Percentiles rank a stretch among this genome's conserved stretches.
phyloP scores from a whole-genome alignment of 2,113 vertebrate species.

The Atlantisia rogersi region DNA sequence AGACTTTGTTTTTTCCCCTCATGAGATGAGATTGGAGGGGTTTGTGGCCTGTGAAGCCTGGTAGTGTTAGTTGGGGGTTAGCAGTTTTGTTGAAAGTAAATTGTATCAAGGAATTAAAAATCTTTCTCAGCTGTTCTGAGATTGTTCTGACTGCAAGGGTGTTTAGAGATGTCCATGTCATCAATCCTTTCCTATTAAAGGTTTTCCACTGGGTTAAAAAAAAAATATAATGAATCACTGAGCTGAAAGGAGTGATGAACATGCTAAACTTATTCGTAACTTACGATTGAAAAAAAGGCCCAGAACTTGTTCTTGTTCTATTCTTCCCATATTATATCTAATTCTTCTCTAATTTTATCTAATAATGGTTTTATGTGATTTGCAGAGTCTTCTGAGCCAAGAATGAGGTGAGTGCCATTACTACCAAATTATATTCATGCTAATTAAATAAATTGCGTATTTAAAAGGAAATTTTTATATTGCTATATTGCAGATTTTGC shows the following conservation, averaged over 20 bases:
- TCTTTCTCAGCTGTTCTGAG: background rate
- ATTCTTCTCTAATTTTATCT: background rate
- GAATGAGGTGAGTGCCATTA: background rate
- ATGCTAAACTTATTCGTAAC: background rate
- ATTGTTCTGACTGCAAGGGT: background rate
- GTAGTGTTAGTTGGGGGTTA: background rate
- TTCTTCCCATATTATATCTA: background rate
- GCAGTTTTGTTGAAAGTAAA: background rate
- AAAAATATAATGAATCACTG: background rate
- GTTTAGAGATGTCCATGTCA: background rate
- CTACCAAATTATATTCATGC: background rate
- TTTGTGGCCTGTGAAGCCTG: background rate
- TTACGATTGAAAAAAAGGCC: background rate
- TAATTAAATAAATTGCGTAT: background rate
- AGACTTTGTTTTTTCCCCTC: no score
- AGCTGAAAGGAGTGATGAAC: background rate
- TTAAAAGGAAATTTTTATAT: background rate
- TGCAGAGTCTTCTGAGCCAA: background rate
- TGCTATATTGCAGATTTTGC: background rate
- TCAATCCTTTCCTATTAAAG: background rate
- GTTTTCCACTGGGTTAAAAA: background rate
- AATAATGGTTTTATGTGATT: background rate
- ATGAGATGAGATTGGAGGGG: background rate
- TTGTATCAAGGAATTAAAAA: background rate
- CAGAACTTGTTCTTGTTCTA: background rate